Evolutionary conservation across 37 sponge, comb jelly and placozoan species (phyloP).

Genomic region (Crambe crambe): DNA sequence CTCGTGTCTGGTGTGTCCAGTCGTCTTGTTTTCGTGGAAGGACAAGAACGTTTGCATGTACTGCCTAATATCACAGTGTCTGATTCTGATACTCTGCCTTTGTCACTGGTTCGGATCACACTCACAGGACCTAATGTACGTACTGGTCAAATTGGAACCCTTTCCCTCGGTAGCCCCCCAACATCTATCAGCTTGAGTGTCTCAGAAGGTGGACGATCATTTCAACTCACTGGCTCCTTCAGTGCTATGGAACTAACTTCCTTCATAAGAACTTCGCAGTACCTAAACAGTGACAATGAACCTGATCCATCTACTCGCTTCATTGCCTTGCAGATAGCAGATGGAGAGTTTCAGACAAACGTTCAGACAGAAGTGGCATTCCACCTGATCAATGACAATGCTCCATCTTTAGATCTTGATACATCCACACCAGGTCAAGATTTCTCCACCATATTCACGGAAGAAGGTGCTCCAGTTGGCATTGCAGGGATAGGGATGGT

Average conservation of each 20-base stretch:
- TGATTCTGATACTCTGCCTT: constrained; percentile 54
- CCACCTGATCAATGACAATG: constrained; percentile 41
- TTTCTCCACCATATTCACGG: constrained; percentile 33
- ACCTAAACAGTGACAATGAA: constrained; percentile 34
- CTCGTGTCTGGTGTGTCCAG: neutral
- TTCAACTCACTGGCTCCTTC: constrained; percentile 41
- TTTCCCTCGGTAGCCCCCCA: constrained; percentile 22
- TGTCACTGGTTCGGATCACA: constrained; percentile 14
- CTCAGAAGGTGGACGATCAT: constrained; percentile 14
- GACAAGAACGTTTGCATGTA: constrained; percentile 14
- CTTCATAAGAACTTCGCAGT: constrained; percentile 8
- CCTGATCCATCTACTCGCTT: constrained; percentile 24
- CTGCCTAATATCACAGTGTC: constrained; percentile 23
- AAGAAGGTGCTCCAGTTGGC: constrained; percentile 38
- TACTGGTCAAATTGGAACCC: constrained; percentile 25
- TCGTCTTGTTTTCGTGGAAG: constrained; percentile 48
- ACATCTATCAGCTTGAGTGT: constrained; percentile 1
- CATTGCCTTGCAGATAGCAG: constrained; percentile 24
- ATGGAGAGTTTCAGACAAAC: constrained; percentile 24
- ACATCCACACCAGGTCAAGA: neutral
- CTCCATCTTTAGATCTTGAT: constrained; percentile 20
- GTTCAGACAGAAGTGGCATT: neutral
- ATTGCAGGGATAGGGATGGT: constrained; percentile 34
- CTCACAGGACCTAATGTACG: constrained; percentile 13
- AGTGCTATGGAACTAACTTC: constrained; percentile 14